Evolutionary conservation across 2,113 vertebrate genomes (phyloP).

Genomic region (Cercopithecus mona): DNA sequence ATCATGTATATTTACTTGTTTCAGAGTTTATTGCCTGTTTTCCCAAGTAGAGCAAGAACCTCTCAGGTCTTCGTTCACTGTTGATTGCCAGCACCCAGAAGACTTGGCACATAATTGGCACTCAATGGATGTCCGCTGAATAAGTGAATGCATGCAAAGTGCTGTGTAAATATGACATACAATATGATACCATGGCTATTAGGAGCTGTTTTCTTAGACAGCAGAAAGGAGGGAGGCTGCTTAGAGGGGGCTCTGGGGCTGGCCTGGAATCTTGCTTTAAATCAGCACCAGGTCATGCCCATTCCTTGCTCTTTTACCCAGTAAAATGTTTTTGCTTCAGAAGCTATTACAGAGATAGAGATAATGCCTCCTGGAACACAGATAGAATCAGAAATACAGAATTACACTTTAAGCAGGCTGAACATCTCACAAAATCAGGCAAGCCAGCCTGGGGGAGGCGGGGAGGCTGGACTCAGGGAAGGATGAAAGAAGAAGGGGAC

Average conservation of each 20-base stretch:
- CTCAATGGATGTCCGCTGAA: fast-evolving
- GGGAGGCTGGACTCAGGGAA: not conserved
- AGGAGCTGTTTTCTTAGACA: not conserved
- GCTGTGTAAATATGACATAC: fast-evolving
- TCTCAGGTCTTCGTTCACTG: fast-evolving
- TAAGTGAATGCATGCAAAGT: not conserved
- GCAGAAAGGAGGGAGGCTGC: not conserved
- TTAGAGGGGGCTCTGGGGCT: not conserved
- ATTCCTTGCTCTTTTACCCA: constrained; percentile 34
- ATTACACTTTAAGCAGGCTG: not conserved
- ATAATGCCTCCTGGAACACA: constrained; percentile 50
- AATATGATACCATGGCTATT: fast-evolving
- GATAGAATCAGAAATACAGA: constrained; percentile 58
- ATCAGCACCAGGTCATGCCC: not conserved
- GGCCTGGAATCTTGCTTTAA: not conserved
- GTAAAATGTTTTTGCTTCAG: constrained; percentile 65
- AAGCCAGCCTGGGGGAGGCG: not conserved
- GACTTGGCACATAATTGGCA: not conserved
- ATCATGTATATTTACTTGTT: not conserved
- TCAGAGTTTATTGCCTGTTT: not conserved
- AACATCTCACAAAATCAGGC: not conserved
- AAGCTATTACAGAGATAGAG: constrained; percentile 67
- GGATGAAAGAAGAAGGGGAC: too few species aligned
- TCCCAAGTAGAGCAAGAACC: not conserved
- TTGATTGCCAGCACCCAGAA: not conserved